phyloP scores from a whole-genome alignment of 1,140 invertebrate species.

The Anthonomus grandis region DNA sequence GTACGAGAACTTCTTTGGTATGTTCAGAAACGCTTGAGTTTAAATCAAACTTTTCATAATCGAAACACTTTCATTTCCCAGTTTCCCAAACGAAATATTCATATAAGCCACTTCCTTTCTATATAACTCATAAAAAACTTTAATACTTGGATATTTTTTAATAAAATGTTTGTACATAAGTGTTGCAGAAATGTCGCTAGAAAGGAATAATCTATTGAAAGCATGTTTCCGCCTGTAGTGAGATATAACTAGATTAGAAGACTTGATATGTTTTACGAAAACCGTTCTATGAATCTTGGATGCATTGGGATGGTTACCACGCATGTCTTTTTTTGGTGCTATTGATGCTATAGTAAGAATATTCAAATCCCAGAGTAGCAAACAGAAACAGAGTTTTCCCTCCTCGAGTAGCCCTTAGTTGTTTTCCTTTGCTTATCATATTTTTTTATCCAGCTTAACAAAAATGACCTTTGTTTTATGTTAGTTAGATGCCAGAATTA shows the following conservation, averaged over 20 bases:
- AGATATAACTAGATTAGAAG: slow-evolving; percentile 13
- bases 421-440: slow-evolving; percentile 16
- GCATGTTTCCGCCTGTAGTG: slow-evolving; percentile 23
- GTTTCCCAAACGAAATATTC: slow-evolving; percentile 22
- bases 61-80: slow-evolving; percentile 13
- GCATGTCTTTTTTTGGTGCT: slow-evolving; percentile 10
- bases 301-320: slow-evolving; percentile 20
- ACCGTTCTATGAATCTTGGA: slow-evolving; percentile 19
- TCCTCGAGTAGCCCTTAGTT: slow-evolving; percentile 3
- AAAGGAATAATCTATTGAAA: slow-evolving; percentile 17
- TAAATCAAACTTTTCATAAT: slow-evolving; percentile 16
- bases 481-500: slow-evolving; percentile 15
- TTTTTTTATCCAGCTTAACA: slow-evolving; percentile 9
- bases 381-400: slow-evolving; percentile 11
- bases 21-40: slow-evolving; percentile 9
- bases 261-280: slow-evolving; percentile 14
- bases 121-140: slow-evolving; percentile 21
- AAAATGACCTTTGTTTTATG: slow-evolving; percentile 10
- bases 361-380: slow-evolving; percentile 16
- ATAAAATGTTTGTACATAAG: slow-evolving; percentile 20
- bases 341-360: slow-evolving; percentile 12
- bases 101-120: slow-evolving; percentile 9
- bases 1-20: slow-evolving; percentile 1
- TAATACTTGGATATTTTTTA: slow-evolving; percentile 19
- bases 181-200: slow-evolving; percentile 19